A percentile compares a stretch with the other conserved stretches of the same genome.
These are phyloP conservation scores for Heterodera schachtii DNA, from an alignment of 1,140 invertebrate genomes.

Conservation along the genomic window DNA sequence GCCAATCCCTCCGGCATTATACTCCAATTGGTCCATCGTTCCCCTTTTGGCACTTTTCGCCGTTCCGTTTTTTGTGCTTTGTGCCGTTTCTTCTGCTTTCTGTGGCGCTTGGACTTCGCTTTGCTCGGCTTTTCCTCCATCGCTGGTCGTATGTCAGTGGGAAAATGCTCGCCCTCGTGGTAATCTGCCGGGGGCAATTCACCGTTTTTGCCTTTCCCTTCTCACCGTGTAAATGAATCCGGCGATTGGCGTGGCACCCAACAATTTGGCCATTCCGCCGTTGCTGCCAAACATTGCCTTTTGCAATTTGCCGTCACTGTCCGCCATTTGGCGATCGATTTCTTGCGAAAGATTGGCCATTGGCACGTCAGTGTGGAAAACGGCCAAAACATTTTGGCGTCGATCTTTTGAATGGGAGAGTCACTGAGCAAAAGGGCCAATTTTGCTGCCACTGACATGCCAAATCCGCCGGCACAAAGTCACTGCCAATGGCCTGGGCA, in stretches of 20 bases:
- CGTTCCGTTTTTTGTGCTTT: neutral
- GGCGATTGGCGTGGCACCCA: neutral
- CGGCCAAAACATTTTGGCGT: neutral
- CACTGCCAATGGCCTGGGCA: slow-evolving; percentile 3
- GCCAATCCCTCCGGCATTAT: neutral
- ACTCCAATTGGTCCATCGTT: neutral
- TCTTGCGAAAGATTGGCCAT: slow-evolving; percentile 3
- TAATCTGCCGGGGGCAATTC: neutral
- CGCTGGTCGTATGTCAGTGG: neutral
- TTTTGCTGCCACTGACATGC: neutral
- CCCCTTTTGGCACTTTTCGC: neutral
- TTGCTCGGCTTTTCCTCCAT: neutral
- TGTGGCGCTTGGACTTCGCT: neutral
- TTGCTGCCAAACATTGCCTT: neutral
- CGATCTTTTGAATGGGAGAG: neutral
- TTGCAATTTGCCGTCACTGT: slow-evolving; percentile 4
- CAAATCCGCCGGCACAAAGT: neutral
- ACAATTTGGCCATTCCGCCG: slow-evolving; percentile 1
- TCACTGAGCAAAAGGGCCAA: neutral
- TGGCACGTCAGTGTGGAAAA: neutral
- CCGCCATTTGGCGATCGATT: neutral
- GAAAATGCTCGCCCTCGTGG: slow-evolving; percentile 7
- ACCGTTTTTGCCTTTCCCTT: neutral
- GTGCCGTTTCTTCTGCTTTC: neutral
- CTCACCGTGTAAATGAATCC: slow-evolving; percentile 8